A percentile compares a stretch with the other conserved stretches of the same genome.
Conservation (phyloP, 2,113 vertebrate genomes). For the Amazona guildingii region DNA sequence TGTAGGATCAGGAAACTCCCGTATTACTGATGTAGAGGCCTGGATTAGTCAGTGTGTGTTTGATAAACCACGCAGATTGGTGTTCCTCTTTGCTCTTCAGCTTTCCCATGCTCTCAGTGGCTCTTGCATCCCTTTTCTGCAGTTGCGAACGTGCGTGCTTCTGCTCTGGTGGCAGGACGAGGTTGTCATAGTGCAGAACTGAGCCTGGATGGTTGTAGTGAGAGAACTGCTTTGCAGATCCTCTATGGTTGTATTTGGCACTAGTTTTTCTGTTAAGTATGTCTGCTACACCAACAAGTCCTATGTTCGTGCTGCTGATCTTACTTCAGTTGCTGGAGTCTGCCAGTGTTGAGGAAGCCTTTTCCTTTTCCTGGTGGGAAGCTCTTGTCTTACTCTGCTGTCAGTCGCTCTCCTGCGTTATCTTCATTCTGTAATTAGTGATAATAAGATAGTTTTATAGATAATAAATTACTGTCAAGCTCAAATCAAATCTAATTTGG, state of each 20-base stretch:
- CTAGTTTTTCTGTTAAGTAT: not conserved
- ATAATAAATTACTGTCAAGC: constrained; percentile 9
- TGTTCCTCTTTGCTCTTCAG: not conserved
- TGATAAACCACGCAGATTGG: accelerated
- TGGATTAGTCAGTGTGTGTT: not conserved
- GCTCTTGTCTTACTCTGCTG: not conserved
- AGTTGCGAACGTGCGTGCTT: not conserved
- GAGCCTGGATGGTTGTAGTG: not conserved
- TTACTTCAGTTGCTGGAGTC: not conserved
- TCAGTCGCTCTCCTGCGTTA: not conserved
- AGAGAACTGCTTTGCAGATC: not conserved
- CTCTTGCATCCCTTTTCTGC: not conserved
- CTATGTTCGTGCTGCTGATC: not conserved
- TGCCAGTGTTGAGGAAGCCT: not conserved
- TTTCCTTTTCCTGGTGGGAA: not conserved
- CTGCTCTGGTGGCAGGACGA: not conserved
- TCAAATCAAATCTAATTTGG: constrained; percentile 11
- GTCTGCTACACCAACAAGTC: not conserved
- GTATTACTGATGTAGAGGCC: not conserved
- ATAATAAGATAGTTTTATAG: constrained; percentile 1
- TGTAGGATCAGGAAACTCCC: not conserved
- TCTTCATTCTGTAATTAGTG: constrained; percentile 29
- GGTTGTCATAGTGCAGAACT: not conserved
- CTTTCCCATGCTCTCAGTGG: accelerated
- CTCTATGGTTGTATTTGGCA: not conserved